Evolutionary conservation across 2,113 vertebrate genomes (phyloP).

Genomic region (Cisticola juncidis): DNA sequence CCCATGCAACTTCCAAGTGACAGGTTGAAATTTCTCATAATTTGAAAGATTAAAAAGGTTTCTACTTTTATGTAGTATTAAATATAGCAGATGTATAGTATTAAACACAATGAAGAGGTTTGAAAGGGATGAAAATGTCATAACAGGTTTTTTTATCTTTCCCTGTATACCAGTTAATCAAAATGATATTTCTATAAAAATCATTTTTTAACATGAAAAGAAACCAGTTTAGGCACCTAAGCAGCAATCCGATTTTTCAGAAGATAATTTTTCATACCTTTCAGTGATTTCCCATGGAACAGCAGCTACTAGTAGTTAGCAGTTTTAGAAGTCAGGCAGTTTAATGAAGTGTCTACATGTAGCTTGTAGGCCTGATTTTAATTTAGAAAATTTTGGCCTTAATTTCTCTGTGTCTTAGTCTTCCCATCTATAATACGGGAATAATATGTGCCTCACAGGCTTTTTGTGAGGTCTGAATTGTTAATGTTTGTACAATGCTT

Average conservation of each 20-base stretch:
- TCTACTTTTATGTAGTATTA: background rate
- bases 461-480: constrained; percentile 40
- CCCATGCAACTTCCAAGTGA: background rate
- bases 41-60: background rate
- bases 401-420: constrained; percentile 49
- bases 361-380: constrained; percentile 41
- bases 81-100: background rate
- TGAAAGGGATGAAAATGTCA: background rate
- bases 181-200: constrained; percentile 32
- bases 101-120: constrained; percentile 8
- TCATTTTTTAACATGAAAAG: background rate
- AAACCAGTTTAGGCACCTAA: constrained; percentile 48
- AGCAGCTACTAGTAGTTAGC: background rate
- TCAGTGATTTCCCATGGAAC: constrained; percentile 26
- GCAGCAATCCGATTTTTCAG: constrained; percentile 26
- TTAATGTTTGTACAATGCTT: constrained; percentile 39
- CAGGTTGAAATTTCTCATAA: background rate
- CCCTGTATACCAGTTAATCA: constrained; percentile 14
- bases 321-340: constrained; percentile 26
- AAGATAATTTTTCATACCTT: background rate
- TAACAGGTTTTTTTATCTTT: constrained; percentile 18
- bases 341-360: constrained; percentile 17
- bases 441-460: constrained; percentile 3
- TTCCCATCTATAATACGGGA: constrained; percentile 31
- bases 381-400: constrained; percentile 42